A percentile compares a stretch with the other conserved stretches of the same genome.
These are phyloP conservation scores for Zalophus californianus DNA, from an alignment of 2,797 vertebrate species.

Conservation along the genomic window DNA sequence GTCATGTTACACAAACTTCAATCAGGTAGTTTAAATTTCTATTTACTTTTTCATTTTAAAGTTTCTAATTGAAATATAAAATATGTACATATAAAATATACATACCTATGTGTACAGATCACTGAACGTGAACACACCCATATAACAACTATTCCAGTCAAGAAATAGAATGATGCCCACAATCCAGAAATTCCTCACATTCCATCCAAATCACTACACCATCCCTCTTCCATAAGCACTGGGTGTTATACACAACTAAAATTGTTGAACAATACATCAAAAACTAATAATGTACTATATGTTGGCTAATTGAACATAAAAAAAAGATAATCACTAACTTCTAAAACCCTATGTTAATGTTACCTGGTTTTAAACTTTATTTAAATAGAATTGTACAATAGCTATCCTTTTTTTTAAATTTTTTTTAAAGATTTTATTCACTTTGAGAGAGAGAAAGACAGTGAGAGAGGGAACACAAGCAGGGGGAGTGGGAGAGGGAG, in stretches of 20 bases:
- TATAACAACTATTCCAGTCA: neutral
- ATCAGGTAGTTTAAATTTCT: neutral
- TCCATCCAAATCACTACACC: neutral
- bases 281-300: no score
- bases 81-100: neutral
- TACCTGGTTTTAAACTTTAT: constrained; percentile 12
- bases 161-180: neutral
- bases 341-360: neutral
- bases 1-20: neutral
- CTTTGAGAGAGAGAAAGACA: no score
- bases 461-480: no score
- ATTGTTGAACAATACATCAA: no score
- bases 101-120: neutral
- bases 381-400: neutral
- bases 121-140: neutral
- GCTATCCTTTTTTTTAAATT: neutral
- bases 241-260: no score
- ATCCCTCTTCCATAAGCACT: neutral
- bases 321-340: neutral
- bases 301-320: no score
- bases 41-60: neutral
- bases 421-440: no score
- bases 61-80: neutral
- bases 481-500: no score
- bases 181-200: neutral